A percentile compares a stretch with the other conserved stretches of the same genome.
Evolutionary conservation across 2,113 vertebrate genomes (phyloP).

Genomic region (Ardeotis arabs): DNA sequence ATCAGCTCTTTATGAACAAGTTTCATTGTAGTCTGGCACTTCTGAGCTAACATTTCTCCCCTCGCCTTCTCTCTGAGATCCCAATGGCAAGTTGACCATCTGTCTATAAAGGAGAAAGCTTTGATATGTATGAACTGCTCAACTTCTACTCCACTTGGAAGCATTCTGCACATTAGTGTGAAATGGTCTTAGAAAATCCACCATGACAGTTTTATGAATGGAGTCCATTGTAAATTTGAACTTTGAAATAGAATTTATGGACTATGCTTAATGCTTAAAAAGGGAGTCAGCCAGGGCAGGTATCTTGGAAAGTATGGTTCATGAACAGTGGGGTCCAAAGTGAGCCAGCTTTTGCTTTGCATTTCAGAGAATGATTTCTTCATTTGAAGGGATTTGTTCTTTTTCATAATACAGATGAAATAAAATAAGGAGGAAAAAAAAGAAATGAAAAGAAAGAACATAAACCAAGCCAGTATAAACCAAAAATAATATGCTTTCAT

Average conservation of each 20-base stretch:
- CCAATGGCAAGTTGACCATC: neutral
- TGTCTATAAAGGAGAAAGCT: slow-evolving; percentile 9
- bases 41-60: neutral
- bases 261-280: neutral
- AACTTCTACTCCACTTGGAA: slow-evolving; percentile 33
- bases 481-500: neutral
- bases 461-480: neutral
- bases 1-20: neutral
- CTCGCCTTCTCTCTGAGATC: neutral
- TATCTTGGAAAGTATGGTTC: neutral
- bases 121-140: slow-evolving; percentile 21
- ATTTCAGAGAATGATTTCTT: neutral
- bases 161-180: neutral
- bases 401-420: neutral
- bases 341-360: neutral
- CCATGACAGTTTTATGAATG: slow-evolving; percentile 46
- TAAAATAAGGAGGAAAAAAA: neutral
- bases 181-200: slow-evolving; percentile 41
- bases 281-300: neutral
- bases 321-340: neutral
- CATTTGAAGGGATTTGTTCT: neutral
- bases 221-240: slow-evolving; percentile 33
- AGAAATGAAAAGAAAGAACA: neutral
- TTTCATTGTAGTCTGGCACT: neutral
- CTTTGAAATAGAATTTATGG: slow-evolving; percentile 37